Base-by-base conservation (phyloP, 2,113 vertebrate genomes). In the Chunga burmeisteri region DNA sequence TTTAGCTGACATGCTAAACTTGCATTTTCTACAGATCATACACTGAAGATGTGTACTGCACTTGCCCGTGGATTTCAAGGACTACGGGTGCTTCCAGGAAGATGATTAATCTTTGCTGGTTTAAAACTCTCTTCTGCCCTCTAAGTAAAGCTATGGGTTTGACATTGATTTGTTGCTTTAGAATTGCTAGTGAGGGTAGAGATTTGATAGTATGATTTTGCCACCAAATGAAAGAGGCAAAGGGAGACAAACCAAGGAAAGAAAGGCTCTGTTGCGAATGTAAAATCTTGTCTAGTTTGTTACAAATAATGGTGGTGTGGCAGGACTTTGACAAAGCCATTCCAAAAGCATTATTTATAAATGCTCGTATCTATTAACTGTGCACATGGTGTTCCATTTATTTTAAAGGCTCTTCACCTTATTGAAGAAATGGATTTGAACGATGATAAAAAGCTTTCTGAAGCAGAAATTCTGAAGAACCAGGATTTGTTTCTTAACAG, bases 401-500 rank as follows among this genome's bases (percentile, higher is more conserved):
- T 74, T 97, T 90, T 96, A 50, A 82, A 99, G 99, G 99, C 99
- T 81, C 94, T 98, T 95, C 99, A 99, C 90, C 98, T 99, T 22
- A 98, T 99, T 65, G 98, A 99, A 89, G 99, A 99, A 96, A 99
- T 99, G 98, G 99, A 99, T 98, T 96, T 98, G 23, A 98, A 99
- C 89, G 98, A 94, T 34, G 99, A 99, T 66, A 97, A 97, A 32
- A 98, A 97, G 94, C 98, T 99, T 53, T 99, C 99, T 3, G 98
- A 98, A 89, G 96, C 87, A 16, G 99, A 99, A 97, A 98, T 99
- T 90, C 96, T 99, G 72, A 98, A 98, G 96, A 99, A 99, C 93
- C 98, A 99, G 94, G 99, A 99, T 68, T 98, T 98, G 67, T 99
- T 99, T 90, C 98, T 99, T 88, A 99, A 98, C 97, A 99, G 99